A percentile compares a stretch with the other conserved stretches of the same genome.
Evolutionary conservation across 2,113 vertebrate genomes (phyloP).

Genomic region (Mus pahari): DNA sequence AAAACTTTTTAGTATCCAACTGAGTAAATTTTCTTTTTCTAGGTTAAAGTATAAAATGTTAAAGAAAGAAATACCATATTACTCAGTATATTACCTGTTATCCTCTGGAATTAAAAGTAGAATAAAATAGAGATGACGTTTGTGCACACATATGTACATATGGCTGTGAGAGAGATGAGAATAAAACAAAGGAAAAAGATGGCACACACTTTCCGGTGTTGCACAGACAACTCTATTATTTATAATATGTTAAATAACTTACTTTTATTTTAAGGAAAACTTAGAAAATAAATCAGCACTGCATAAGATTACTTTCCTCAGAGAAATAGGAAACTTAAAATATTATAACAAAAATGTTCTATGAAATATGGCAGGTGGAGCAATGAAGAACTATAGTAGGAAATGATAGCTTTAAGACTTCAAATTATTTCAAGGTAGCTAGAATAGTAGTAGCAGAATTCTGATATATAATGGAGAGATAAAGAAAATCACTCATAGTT

Average conservation of each 20-base stretch:
- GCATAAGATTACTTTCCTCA: not conserved
- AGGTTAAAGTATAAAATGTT: not conserved
- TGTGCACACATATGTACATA: not conserved
- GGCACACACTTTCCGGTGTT: not conserved
- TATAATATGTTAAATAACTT: not conserved
- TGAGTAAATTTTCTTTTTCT: not conserved
- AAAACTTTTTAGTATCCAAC: not conserved
- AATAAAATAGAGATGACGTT: not conserved
- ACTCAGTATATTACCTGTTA: not conserved
- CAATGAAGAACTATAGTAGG: not conserved
- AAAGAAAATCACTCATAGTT: conserved; percentile 47
- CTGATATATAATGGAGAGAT: conserved; percentile 45
- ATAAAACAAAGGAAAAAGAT: accelerated
- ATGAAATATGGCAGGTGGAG: conserved; percentile 11
- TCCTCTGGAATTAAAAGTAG: not conserved
- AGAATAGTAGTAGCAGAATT: conserved; percentile 67
- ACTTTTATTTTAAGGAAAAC: not conserved
- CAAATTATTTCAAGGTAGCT: conserved; percentile 40
- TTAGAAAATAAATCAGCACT: not conserved
- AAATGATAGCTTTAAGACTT: not conserved
- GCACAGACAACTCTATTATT: not conserved
- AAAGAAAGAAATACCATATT: not conserved
- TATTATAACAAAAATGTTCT: not conserved
- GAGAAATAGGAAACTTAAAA: not conserved
- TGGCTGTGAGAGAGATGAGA: not conserved